Percentiles rank a stretch among this genome's conserved stretches.
Evolutionary conservation across 2,113 vertebrate genomes (phyloP).

Genomic region (Lichenostomus cassidix): DNA sequence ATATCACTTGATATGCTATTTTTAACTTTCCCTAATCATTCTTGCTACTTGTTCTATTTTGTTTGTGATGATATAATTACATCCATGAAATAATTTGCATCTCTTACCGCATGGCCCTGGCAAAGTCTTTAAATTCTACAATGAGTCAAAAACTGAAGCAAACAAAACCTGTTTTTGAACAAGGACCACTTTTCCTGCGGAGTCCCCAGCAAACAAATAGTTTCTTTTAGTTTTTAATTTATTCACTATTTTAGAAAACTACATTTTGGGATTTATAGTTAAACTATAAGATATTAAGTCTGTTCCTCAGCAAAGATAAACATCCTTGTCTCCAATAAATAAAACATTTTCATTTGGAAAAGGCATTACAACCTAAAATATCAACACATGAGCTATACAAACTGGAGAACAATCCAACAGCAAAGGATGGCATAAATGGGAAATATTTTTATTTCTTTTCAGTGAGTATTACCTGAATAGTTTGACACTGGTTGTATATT

Average conservation of each 20-base stretch:
- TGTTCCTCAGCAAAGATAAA: constrained; percentile 12
- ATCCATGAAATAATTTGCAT: neutral
- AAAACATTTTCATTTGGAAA: constrained; percentile 2
- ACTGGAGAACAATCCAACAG: neutral
- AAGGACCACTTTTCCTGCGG: neutral
- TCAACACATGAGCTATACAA: neutral
- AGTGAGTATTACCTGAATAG: neutral
- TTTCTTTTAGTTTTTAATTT: neutral
- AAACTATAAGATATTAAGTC: neutral
- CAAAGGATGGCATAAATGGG: neutral
- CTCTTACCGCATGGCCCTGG: neutral
- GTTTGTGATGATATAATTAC: neutral
- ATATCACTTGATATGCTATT: neutral
- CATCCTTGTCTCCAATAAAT: neutral
- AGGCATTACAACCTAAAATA: neutral
- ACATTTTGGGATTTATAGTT: neutral
- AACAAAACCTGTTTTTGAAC: neutral
- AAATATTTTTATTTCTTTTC: neutral
- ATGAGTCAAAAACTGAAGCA: neutral
- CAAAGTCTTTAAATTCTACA: neutral
- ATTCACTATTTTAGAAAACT: neutral
- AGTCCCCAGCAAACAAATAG: neutral
- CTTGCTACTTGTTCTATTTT: neutral
- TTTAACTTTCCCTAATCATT: neutral
- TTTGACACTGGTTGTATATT: neutral